Evolutionary conservation across 2,797 vertebrate genomes (phyloP).

Genomic region (Leptodactylus fallax): DNA sequence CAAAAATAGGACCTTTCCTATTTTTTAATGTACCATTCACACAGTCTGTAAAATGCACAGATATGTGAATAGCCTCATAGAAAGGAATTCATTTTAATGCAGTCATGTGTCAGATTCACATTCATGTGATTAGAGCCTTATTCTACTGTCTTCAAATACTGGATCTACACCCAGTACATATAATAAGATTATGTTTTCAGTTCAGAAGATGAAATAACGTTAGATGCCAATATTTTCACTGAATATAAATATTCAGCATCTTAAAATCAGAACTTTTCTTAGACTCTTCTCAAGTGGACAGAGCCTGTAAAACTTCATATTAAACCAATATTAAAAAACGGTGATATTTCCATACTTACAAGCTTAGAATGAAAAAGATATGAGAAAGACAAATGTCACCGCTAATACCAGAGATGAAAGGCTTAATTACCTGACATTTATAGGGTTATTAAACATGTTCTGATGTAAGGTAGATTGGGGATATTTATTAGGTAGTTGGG

Average conservation of each 20-base stretch:
- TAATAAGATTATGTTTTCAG: neutral
- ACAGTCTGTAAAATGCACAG: too few relatives aligned
- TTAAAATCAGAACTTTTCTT: neutral
- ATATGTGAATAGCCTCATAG: too few relatives aligned
- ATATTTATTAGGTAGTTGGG: conserved; percentile 22
- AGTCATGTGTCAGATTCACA: neutral
- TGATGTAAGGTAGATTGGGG: conserved; percentile 3
- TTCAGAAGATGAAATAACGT: neutral
- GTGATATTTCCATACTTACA: neutral
- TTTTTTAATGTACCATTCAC: too few relatives aligned
- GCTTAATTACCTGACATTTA: conserved; percentile 48
- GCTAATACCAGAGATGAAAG: conserved; percentile 34
- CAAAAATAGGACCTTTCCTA: too few relatives aligned
- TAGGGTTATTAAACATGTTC: conserved; percentile 41
- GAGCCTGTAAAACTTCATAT: neutral
- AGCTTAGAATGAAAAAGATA: neutral
- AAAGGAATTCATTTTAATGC: too few relatives aligned
- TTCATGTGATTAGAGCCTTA: neutral
- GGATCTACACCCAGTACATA: neutral
- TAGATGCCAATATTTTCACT: neutral
- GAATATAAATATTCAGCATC: too few relatives aligned
- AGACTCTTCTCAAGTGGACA: neutral
- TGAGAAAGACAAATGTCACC: conserved; percentile 43
- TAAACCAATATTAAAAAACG: neutral
- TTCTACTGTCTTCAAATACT: neutral